Evolutionary conservation across 1,140 invertebrate species (phyloP), one percentile per base, ranked within the genome.

Genomic region (Calephelis virginiensis): DNA sequence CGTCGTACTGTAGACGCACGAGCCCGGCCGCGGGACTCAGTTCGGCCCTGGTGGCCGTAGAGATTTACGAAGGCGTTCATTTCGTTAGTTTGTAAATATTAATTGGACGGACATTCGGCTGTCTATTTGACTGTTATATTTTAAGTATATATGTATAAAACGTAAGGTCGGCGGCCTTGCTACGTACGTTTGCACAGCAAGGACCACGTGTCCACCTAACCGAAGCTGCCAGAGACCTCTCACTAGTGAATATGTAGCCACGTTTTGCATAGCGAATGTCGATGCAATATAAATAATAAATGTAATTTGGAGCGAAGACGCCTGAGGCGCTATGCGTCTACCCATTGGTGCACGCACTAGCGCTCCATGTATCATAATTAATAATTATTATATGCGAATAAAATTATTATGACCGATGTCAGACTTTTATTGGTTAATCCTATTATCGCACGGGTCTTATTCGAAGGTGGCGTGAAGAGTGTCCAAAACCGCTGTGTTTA

Each of bases 321-420:
- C 63, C 74, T 70, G 72, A 76, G 73, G 67, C 71, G 70, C 67
- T 76, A 76, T 75, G 75, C 75, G 69, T 72, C 69, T 64, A 74
- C 75, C 69, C 77, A 77, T 69, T 66, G 77, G 75, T 74, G 81
- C 76, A 73, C 77, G 69, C 50, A 53, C 76, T 84, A 66, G 76
- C 78, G 77, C 81, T 88, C 82, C 82, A 88, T 90, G 88, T 89
- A 90, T 89, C 86, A 90, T 90, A 89, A 90, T 87, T 85, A 89
- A 88, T 53, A 53, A 53, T 90, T 85, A 89, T 86, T 86, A 85
- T 90, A 90, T 89, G 85, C 85, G 84, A 90, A 86, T 90, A 90
- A 90, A 90, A 89, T 78, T 88, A 88, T 88, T 84, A 90, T 90
- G 87, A 90, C 86, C 76, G 80, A 87, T 61, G 47, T 63, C 60